A percentile compares a stretch with the other conserved stretches of the same genome.
phyloP scores from a whole-genome alignment of 2,797 vertebrate species.

The Onychomys arenicola region DNA sequence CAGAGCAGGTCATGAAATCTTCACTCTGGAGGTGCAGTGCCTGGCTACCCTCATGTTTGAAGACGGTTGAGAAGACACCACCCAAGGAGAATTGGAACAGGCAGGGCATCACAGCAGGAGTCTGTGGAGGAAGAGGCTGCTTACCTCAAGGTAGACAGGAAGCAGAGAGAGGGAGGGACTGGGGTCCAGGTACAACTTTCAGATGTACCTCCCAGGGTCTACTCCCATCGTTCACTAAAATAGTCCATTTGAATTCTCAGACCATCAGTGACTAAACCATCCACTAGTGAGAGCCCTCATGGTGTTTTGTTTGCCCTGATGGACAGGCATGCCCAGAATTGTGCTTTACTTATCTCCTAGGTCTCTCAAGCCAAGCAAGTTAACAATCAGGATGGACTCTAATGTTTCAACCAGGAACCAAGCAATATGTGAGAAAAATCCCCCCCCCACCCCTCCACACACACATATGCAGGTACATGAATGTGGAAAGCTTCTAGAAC shows the following conservation, averaged over 20 bases:
- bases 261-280: neutral
- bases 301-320: neutral
- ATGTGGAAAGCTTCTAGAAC: neutral
- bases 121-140: too few relatives aligned
- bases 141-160: neutral
- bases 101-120: neutral
- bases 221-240: neutral
- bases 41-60: neutral
- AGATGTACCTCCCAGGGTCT: neutral
- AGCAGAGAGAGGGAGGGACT: neutral
- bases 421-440: neutral
- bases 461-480: neutral
- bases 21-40: neutral
- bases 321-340: neutral
- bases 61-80: neutral
- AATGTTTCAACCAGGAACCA: neutral
- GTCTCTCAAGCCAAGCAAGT: neutral
- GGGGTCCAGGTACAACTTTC: neutral
- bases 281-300: too few relatives aligned
- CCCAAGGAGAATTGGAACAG: neutral
- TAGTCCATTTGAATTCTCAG: neutral
- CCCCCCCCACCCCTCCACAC: too few relatives aligned
- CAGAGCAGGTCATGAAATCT: neutral
- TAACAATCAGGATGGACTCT: neutral
- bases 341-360: neutral